Conservation (phyloP, 2,888 invertebrate species). For the Acronicta leporina region DNA sequence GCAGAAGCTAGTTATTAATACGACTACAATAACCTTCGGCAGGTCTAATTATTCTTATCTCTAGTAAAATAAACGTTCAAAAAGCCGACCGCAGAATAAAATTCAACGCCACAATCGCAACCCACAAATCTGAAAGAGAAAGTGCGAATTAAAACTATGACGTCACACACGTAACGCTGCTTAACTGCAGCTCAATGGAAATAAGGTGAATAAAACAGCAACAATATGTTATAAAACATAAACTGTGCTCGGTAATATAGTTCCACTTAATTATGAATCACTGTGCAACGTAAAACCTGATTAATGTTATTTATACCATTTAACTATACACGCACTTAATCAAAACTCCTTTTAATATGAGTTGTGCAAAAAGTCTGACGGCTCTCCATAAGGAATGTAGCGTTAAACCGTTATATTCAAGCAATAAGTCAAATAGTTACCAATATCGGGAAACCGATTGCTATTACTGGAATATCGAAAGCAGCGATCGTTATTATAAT, state of each 20-base stretch:
- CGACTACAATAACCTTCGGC: no score
- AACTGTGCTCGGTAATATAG: constrained; percentile 4
- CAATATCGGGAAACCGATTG: no score
- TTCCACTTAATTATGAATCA: constrained; percentile 20
- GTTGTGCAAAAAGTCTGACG: no score
- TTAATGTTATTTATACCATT: constrained; percentile 14
- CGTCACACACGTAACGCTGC: constrained; percentile 21
- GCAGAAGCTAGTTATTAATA: no score
- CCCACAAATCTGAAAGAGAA: constrained; percentile 21
- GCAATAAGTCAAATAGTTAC: no score
- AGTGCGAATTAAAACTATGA: constrained; percentile 29
- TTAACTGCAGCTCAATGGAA: constrained; percentile 22
- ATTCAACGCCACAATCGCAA: constrained; percentile 5
- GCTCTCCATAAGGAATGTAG: not conserved
- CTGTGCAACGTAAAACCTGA: constrained; percentile 8
- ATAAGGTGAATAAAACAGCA: constrained; percentile 13
- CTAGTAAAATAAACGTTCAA: not conserved
- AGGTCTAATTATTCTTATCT: not conserved
- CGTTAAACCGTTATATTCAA: no score
- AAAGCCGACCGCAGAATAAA: not conserved
- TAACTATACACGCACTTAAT: constrained; percentile 4
- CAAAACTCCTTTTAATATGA: no score
- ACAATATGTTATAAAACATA: constrained; percentile 5
- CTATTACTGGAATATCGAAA: no score
- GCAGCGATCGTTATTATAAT: no score